Conservation (phyloP, 1,140 invertebrate genomes). For the Zaprionus gabonicus region DNA sequence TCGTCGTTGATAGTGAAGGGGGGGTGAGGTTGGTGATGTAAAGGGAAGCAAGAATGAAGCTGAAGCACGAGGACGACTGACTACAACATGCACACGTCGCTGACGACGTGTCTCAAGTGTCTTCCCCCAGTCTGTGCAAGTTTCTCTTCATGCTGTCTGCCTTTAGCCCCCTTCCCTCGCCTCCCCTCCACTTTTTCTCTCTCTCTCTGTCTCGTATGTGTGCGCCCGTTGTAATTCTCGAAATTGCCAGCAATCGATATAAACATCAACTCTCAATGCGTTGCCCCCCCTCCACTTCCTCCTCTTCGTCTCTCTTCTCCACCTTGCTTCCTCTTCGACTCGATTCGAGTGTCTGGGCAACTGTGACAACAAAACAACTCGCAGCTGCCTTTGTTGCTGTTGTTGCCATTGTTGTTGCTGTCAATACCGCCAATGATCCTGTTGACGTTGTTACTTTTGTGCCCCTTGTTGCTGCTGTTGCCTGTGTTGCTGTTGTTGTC, state of each 20-base stretch:
- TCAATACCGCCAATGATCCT: slow-evolving; percentile 75
- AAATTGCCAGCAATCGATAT: slow-evolving; percentile 81
- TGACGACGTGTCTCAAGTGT: slow-evolving; percentile 69
- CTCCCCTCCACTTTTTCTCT: not conserved
- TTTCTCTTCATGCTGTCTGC: slow-evolving; percentile 6
- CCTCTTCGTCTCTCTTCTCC: not conserved
- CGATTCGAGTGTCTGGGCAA: slow-evolving; percentile 42
- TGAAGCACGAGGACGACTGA: not conserved
- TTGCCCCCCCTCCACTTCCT: not conserved
- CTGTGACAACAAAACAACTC: slow-evolving; percentile 45
- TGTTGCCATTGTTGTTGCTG: slow-evolving; percentile 41
- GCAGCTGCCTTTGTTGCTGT: slow-evolving; percentile 12
- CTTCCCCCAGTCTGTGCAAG: slow-evolving; percentile 19
- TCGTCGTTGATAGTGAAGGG: not conserved
- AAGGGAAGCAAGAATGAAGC: slow-evolving; percentile 21
- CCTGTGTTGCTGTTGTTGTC: slow-evolving; percentile 22
- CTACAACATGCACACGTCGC: slow-evolving; percentile 63
- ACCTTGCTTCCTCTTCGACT: not conserved
- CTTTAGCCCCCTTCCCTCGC: not conserved
- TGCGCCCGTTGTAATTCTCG: slow-evolving; percentile 66
- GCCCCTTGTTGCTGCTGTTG: slow-evolving; percentile 15
- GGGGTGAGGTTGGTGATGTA: not conserved
- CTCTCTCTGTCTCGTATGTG: not conserved
- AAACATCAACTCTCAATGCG: slow-evolving; percentile 77
- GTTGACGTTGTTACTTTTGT: slow-evolving; percentile 64